Evolutionary conservation across 2,888 invertebrate genomes (phyloP).

Genomic region (Lepetodrilus schrolli): DNA sequence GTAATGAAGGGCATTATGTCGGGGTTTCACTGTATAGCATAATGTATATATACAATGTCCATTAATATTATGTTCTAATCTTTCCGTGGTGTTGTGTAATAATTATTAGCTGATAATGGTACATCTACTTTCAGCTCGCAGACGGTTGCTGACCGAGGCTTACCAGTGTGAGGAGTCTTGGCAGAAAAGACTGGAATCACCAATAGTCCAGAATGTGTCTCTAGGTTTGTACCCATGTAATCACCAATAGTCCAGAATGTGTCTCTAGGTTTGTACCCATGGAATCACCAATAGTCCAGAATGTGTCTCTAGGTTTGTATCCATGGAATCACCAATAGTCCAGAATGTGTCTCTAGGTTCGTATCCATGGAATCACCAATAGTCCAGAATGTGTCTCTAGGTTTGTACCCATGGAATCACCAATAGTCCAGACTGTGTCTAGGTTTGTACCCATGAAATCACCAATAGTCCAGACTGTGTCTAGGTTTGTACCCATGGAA

Average conservation of each 20-base stretch:
- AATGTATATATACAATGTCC: no score
- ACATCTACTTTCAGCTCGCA: constrained; percentile 31
- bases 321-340: background rate
- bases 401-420: no score
- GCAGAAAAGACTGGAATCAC: constrained; percentile 40
- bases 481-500: no score
- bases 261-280: background rate
- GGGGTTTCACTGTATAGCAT: no score
- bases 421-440: no score
- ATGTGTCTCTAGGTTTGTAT: background rate
- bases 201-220: constrained; percentile 27
- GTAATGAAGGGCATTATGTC: no score
- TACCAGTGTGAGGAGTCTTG: constrained; percentile 46
- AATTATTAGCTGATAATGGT: no score
- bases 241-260: no score
- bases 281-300: background rate
- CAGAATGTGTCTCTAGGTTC: background rate
- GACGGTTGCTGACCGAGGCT: constrained; percentile 43
- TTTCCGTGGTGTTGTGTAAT: background rate
- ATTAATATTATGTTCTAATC: background rate
- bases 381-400: no score
- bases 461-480: no score
- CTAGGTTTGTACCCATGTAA: constrained; percentile 12
- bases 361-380: no score
- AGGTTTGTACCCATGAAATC: no score